Percentiles rank a stretch among this genome's conserved stretches.
These are phyloP conservation scores for Epinephelus cyanopodus DNA, from an alignment of 2,113 vertebrate genomes.

Conservation along the genomic window DNA sequence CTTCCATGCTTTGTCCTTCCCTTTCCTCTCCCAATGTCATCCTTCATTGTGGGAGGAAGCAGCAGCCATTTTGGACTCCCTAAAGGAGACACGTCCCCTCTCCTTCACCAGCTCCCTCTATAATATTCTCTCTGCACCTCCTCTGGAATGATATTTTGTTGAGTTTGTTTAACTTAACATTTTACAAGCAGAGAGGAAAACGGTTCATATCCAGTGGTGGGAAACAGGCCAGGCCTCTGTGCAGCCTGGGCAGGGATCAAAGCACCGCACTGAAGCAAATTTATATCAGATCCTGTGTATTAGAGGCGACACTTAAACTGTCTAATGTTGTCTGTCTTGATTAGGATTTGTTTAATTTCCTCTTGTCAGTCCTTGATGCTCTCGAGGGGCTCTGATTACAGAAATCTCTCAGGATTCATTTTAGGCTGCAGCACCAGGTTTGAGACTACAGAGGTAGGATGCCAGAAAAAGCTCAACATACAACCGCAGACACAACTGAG, in stretches of 20 bases:
- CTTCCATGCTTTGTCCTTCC: conserved; percentile 58
- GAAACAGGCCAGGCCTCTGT: conserved; percentile 36
- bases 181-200: conserved; percentile 21
- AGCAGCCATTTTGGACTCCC: conserved; percentile 76
- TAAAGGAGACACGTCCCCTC: conserved; percentile 39
- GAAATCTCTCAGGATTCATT: conserved; percentile 38
- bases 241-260: conserved; percentile 50
- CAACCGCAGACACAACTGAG: conserved; percentile 3
- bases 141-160: conserved; percentile 37
- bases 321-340: conserved; percentile 48
- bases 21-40: conserved; percentile 74
- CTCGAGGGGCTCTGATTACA: conserved; percentile 35
- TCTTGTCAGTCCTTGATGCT: conserved; percentile 36
- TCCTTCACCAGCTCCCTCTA: not conserved
- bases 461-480: not conserved
- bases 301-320: conserved; percentile 45
- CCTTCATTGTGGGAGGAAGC: conserved; percentile 57
- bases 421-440: conserved; percentile 21
- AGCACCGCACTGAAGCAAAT: conserved; percentile 38
- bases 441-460: not conserved
- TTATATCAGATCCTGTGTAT: conserved; percentile 51
- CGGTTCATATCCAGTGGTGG: conserved; percentile 11
- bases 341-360: conserved; percentile 63
- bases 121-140: conserved; percentile 4
- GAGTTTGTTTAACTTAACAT: conserved; percentile 34